Base-by-base conservation (phyloP, 2,797 vertebrate species). In the Melanotaenia parkinsoni region DNA sequence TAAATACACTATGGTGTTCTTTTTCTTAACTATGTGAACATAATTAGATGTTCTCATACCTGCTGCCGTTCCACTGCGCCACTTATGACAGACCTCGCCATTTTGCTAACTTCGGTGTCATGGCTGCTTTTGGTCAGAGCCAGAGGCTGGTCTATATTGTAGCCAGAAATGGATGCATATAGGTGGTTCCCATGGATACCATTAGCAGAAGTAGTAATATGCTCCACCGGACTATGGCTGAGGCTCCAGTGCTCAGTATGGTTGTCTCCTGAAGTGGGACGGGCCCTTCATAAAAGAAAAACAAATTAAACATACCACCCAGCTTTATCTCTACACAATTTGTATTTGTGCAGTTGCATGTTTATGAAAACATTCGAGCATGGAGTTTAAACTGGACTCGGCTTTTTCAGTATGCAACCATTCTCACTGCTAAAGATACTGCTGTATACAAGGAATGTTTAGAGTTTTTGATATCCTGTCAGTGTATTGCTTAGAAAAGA, bases 121-220 rank as follows among this genome's bases (percentile, higher is more conserved):
- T 93, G 75, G 88, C 91, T 96, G 92, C 92, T 96, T 95, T 96
- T 98, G 94, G 96, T 97, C 94, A 98, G 93, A 72, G 97, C 96
- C 37, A 98, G 94, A 16, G 98, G 97, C 92, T 97, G 97, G 86
- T 98, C 97, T 90, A 96, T 91, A 78, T 93, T 92, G 72, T 97
- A 95, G 88, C 94, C 93, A 51, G 97, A 95, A 81, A 97, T 95
- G 90, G 84, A 92, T 70, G 90, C 63, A 67, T 96, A 98, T 81
- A 97, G 89, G 74, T 94, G 96, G 86, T 91, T 93, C 43, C 95
- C 89, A 16, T 97, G 97, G 86, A 97, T 94, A 91, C 95, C 93
- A 73, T 96, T 93, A 30, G 96, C 92, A 4, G 96, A 94, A 54
- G 96, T 95, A 56, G 93, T 93, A 0, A 96, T 91, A 18, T 95